Conservation (phyloP, 1,140 invertebrate species). For the Diachasmimorpha longicaudata region DNA sequence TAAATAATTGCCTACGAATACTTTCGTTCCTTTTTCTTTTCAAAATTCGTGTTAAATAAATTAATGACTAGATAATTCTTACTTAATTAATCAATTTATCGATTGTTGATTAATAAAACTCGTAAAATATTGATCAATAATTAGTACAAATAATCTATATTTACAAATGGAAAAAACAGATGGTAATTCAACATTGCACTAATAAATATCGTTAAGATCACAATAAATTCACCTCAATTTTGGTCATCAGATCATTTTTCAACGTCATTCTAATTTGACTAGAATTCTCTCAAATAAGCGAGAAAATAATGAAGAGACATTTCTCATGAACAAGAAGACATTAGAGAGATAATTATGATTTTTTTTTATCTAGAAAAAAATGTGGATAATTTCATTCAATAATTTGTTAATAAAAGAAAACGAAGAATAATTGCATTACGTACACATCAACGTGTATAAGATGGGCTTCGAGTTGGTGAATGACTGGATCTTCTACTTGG, state of each 20-base stretch:
- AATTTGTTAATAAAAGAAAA: no score
- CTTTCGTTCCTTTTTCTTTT: neutral
- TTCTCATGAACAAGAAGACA: neutral
- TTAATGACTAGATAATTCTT: constrained; percentile 4
- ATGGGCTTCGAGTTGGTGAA: constrained; percentile 55
- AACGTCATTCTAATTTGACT: constrained; percentile 3
- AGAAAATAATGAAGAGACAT: neutral
- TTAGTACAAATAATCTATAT: constrained; percentile 28
- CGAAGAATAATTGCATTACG: neutral
- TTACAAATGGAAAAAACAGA: constrained; percentile 19
- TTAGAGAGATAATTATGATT: no score
- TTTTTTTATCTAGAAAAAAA: no score
- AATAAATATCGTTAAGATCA: constrained; percentile 29
- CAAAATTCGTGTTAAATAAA: constrained; percentile 6
- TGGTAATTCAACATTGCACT: constrained; percentile 29
- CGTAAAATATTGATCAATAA: neutral
- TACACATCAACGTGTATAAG: constrained; percentile 42
- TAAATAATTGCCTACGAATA: neutral
- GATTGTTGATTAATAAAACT: neutral
- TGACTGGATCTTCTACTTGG: constrained; percentile 58
- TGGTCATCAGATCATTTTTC: neutral
- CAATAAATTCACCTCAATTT: constrained; percentile 23
- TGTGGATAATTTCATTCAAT: no score
- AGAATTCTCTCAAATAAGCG: neutral
- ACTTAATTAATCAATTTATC: neutral